Conservation (phyloP, 2,797 vertebrate genomes). For the Paratrypauchen microcephalus region DNA sequence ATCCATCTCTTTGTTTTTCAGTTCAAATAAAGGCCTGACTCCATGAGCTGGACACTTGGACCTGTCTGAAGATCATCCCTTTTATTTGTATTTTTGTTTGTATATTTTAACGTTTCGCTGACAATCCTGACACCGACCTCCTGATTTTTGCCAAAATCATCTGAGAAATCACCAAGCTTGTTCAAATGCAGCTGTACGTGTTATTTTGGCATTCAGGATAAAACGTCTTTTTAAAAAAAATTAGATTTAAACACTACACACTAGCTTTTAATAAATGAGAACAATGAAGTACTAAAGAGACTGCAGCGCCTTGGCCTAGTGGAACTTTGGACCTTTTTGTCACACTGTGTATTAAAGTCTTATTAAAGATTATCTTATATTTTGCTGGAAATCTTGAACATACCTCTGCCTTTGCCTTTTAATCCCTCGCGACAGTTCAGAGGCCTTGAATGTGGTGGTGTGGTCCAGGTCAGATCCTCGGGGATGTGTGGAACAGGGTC, state of each 20-base stretch:
- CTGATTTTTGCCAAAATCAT: constrained; percentile 56
- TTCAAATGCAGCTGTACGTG: neutral
- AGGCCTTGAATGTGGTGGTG: constrained; percentile 58
- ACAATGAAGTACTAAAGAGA: constrained; percentile 17
- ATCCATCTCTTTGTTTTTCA: constrained; percentile 46
- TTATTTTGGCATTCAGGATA: constrained; percentile 24
- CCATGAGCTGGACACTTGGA: constrained; percentile 36
- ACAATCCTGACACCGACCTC: constrained; percentile 43
- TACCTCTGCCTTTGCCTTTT: constrained; percentile 56
- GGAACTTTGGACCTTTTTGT: constrained; percentile 30
- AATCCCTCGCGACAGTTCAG: constrained; percentile 34
- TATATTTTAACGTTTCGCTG: constrained; percentile 36
- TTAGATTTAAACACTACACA: constrained; percentile 14
- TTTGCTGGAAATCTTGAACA: constrained; percentile 43
- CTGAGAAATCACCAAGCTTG: constrained; percentile 13
- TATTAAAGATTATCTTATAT: constrained; percentile 24
- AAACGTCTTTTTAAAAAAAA: constrained; percentile 6
- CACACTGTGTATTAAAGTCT: constrained; percentile 33
- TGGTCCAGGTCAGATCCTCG: constrained; percentile 30
- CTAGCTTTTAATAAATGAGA: constrained; percentile 45
- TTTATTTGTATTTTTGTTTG: constrained; percentile 33
- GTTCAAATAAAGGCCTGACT: constrained; percentile 65
- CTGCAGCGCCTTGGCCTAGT: constrained; percentile 31
- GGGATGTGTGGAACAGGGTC: constrained; percentile 66
- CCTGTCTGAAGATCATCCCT: constrained; percentile 25